A percentile compares a stretch with the other conserved stretches of the same genome.
These are phyloP conservation scores for Dinomys branickii DNA, from an alignment of 2,113 vertebrate genomes.

Conservation along the genomic window DNA sequence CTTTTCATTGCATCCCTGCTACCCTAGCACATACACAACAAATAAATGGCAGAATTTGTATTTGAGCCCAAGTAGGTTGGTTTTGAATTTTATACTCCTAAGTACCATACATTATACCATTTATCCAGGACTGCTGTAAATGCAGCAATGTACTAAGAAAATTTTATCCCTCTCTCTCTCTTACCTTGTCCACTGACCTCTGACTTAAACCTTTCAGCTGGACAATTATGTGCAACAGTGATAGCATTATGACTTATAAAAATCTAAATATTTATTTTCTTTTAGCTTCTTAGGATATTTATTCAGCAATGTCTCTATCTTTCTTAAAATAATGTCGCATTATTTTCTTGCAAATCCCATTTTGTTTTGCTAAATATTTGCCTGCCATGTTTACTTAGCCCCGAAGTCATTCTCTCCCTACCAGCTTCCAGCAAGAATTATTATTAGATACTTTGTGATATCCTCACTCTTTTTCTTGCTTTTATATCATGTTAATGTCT, in stretches of 20 bases:
- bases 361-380: background rate
- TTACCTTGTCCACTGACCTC: background rate
- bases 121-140: background rate
- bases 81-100: background rate
- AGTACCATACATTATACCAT: background rate
- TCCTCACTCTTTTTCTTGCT: background rate
- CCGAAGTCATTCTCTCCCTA: background rate
- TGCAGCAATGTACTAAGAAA: background rate
- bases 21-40: background rate
- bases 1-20: background rate
- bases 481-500: background rate
- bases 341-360: background rate
- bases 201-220: background rate
- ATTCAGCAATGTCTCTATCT: background rate
- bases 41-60: background rate
- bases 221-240: background rate
- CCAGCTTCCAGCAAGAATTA: background rate
- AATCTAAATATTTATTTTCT: conserved; percentile 34
- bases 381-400: background rate
- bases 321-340: background rate
- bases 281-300: conserved; percentile 45
- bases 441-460: background rate
- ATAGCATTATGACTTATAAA: background rate
- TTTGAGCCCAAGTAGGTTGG: background rate
- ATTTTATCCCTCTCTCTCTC: background rate